Evolutionary conservation across 2,797 vertebrate genomes (phyloP).

Genomic region (Cuculus canorus): DNA sequence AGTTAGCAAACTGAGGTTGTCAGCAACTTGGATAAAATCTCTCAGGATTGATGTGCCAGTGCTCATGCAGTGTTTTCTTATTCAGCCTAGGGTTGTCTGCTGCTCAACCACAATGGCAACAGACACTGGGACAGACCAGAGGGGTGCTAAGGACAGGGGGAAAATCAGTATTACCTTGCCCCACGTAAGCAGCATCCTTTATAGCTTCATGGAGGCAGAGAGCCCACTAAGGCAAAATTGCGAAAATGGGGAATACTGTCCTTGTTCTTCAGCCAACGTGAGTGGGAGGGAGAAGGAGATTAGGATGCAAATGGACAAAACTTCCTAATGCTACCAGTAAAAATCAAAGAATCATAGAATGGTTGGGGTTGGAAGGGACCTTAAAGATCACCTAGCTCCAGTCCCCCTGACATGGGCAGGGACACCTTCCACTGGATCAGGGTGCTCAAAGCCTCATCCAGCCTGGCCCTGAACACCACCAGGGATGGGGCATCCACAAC

Average conservation of each 20-base stretch:
- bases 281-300: neutral
- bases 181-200: neutral
- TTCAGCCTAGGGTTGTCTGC: neutral
- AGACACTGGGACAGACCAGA: neutral
- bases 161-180: neutral
- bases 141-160: neutral
- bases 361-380: too few species aligned
- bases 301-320: neutral
- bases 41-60: neutral
- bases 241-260: neutral
- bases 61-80: neutral
- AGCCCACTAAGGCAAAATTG: neutral
- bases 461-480: too few species aligned
- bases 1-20: neutral
- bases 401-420: too few species aligned
- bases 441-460: too few species aligned
- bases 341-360: neutral
- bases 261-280: neutral
- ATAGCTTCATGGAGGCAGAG: neutral
- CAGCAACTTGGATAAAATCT: neutral
- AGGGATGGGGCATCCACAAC: too few species aligned
- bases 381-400: too few species aligned
- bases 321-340: neutral
- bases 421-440: too few species aligned
- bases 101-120: rapidly evolving